Percentiles rank a stretch among this genome's conserved stretches.
Evolutionary conservation across 2,797 vertebrate genomes (phyloP).

Genomic region (Miichthys miiuy): DNA sequence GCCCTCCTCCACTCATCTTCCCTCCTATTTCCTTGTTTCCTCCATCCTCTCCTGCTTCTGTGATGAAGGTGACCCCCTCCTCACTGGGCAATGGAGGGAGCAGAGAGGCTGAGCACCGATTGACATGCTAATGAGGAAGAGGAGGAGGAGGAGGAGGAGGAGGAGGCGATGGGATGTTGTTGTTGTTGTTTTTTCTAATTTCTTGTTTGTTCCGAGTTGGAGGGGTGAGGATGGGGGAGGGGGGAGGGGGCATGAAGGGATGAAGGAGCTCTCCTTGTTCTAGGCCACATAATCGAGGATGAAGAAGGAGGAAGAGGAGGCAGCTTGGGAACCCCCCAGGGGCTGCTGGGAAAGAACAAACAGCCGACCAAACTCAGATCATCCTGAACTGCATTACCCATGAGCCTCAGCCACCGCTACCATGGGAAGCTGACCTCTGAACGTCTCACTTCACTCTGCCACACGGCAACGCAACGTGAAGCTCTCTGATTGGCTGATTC

Average conservation of each 20-base stretch:
- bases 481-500: neutral
- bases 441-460: neutral
- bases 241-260: neutral
- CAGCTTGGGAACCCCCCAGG: conserved; percentile 19
- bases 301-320: conserved; percentile 14
- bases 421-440: neutral
- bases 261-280: conserved; percentile 18
- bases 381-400: conserved; percentile 23
- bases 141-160: conserved; percentile 88
- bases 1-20: neutral
- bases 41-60: neutral
- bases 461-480: neutral
- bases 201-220: conserved; percentile 48
- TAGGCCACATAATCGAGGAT: conserved; percentile 33
- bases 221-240: neutral
- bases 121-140: conserved; percentile 94
- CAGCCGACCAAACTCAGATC: neutral
- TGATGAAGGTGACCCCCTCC: conserved; percentile 15
- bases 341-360: conserved; percentile 40
- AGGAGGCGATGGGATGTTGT: conserved; percentile 87
- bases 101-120: conserved; percentile 41
- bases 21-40: neutral
- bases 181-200: conserved; percentile 74
- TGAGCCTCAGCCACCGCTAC: neutral
- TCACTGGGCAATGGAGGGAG: neutral